A percentile compares a stretch with the other conserved stretches of the same genome.
These are phyloP conservation scores for Diaphora mendica DNA, from an alignment of 2,888 invertebrate genomes.

Conservation along the genomic window DNA sequence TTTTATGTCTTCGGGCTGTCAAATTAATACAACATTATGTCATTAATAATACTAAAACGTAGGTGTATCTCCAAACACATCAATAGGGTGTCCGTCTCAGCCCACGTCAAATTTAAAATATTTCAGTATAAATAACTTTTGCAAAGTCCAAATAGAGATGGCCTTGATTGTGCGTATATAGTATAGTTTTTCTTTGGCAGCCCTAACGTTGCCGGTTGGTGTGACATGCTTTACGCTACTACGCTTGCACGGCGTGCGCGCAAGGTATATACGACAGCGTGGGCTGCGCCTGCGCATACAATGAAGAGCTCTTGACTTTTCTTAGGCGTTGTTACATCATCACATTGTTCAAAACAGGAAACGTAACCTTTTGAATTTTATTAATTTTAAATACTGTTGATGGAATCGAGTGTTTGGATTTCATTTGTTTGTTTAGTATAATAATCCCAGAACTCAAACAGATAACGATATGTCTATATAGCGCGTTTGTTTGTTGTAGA, in stretches of 20 bases:
- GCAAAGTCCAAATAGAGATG: background rate
- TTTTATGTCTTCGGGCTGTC: background rate
- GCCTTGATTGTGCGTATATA: background rate
- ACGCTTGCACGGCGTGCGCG: conserved; percentile 15
- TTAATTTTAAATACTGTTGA: conserved; percentile 14
- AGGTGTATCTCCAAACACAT: background rate
- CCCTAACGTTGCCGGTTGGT: background rate
- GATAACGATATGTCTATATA: conserved; percentile 13
- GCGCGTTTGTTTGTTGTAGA: background rate
- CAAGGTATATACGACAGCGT: conserved; percentile 13
- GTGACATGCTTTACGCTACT: conserved; percentile 19
- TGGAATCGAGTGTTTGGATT: conserved; percentile 11
- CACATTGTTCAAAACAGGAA: conserved; percentile 34
- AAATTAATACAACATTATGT: background rate
- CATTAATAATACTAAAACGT: background rate
- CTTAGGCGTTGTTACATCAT: conserved; percentile 19
- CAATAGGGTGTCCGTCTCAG: background rate
- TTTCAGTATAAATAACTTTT: background rate
- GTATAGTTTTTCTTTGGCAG: background rate
- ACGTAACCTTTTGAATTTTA: conserved; percentile 25
- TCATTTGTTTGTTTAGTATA: conserved; percentile 12
- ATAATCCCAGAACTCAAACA: background rate
- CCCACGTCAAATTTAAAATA: background rate
- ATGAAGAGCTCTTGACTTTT: conserved; percentile 14
- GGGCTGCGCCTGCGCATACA: conserved; percentile 21